Base-by-base conservation (phyloP, 2,113 vertebrate genomes). In the Ceyx margarethae region DNA sequence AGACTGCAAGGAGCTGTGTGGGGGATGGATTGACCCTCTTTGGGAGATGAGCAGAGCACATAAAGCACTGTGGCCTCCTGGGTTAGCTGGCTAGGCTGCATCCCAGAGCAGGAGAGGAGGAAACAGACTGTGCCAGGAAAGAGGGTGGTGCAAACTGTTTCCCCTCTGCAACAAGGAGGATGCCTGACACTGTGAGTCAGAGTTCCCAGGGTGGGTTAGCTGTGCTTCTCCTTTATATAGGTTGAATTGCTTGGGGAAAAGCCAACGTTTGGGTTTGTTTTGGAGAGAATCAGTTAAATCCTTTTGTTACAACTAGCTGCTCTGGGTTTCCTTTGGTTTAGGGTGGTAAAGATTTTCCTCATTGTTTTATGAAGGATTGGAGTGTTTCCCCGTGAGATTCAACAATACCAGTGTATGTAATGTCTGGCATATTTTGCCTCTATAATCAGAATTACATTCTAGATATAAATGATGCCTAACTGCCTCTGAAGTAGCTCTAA, bases 121-220 rank as follows among this genome's bases (percentile, higher is more conserved):
- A 96, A 95, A 91, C 7, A 46, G 37, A 40, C 76, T 81, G 85
- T 91, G 92, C 95, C 94, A 95, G 89, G 87, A 92, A 95, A 96
- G 89, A 94, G 94, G 95, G 95, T 95, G 91, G 91, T 93, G 93
- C 82, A 89, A 77, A 87, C 53, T 26, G 12, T 50, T 96, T 95
- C 94, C 95, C 84, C 31, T 93, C 53, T 92, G 45, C 57, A 72
- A 51, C 51, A 60, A 48, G 89, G 56, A 87, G 90, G 64, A 46
- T 0, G 19, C 40, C 40, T 68, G 84, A 96, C 67, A 65, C 43
- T 6, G 5, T 95, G 92, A 96, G 84, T 96, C 94, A 96, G 68
- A 94, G 72, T 37, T 95, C 89, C 92, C 91, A 85, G 89, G 58
- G 68, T 1, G 0, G 69, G 50, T 75, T 28, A 67, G 40, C 56